phyloP scores from a whole-genome alignment of 2,888 invertebrate species.

The Polydrusus tereticollis region DNA sequence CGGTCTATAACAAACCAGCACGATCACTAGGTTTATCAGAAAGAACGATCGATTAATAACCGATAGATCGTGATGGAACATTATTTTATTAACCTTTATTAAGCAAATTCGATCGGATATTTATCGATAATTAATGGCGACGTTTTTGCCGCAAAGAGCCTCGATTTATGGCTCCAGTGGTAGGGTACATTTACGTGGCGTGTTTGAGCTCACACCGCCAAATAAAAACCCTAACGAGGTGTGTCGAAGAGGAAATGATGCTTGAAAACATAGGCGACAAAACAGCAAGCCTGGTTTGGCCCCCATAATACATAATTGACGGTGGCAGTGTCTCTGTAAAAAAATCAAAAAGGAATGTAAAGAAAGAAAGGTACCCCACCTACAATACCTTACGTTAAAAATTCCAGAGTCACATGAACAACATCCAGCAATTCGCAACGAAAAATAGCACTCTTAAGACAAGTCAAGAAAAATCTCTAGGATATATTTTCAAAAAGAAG shows the following conservation, averaged over 20 bases:
- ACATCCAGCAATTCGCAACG: too few species aligned
- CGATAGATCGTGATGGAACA: slow-evolving; percentile 47
- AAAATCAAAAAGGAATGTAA: too few species aligned
- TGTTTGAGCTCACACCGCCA: slow-evolving; percentile 20
- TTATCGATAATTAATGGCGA: slow-evolving; percentile 44
- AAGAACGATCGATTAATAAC: slow-evolving; percentile 47
- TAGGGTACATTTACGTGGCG: slow-evolving; percentile 25
- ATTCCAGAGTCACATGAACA: too few species aligned
- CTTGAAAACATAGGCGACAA: too few species aligned
- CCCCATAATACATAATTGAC: too few species aligned
- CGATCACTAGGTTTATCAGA: slow-evolving; percentile 42
- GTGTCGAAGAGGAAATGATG: neutral
- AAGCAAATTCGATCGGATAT: slow-evolving; percentile 47
- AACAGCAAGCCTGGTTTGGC: too few species aligned
- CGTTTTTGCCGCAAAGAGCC: slow-evolving; percentile 36
- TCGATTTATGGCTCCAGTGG: slow-evolving; percentile 35
- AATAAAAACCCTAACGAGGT: slow-evolving; percentile 26
- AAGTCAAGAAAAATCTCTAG: too few species aligned
- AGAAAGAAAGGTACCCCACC: too few species aligned
- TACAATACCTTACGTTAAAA: too few species aligned
- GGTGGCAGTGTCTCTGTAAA: too few species aligned
- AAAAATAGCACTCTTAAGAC: too few species aligned
- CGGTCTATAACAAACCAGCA: slow-evolving; percentile 30
- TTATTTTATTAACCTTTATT: slow-evolving; percentile 50
- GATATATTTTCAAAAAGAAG: too few species aligned